Base-by-base conservation (phyloP, 2,888 invertebrate species). In the Suillia variegata region DNA sequence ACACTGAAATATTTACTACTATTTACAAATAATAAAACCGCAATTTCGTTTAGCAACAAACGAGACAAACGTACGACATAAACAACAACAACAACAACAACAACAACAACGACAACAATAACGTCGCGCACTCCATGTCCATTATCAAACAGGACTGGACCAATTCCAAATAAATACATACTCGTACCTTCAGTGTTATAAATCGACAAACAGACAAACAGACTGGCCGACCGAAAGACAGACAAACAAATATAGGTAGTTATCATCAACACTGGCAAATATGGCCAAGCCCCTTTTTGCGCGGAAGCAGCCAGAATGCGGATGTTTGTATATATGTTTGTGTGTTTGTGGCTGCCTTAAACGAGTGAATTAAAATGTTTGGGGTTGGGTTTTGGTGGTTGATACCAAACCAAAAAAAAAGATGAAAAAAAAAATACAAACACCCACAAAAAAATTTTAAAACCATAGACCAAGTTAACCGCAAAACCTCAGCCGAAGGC, bases 401-500 rank as follows among this genome's bases (percentile, higher is more conserved):
- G 24, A 18, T 17, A 3, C 45, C n/a, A 15, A 55, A 58, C 58
- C 58, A 47, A 34, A 59, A 56, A 48, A 56, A 58, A 51, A 17
- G n/a, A n/a, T n/a, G 48, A 34, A 53, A 56, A 59, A 22, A 56
- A 21, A 33, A 26, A 34, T 52, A 33, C 20, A 58, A 57, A 26
- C 48, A 56, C 56, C 50, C 48, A 60, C 52, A 52, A 57, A 57
- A 51, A 45, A 57, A n/a, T 22, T 21, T 34, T n/a, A 51, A 57
- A 56, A 62, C 65, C 65, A 70, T 70, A 64, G 67, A 66, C 64
- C 68, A 68, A 73, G 66, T 68, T 63, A 68, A 76, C 76, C 75
- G 66, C 76, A 76, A 71, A 78, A 70, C 74, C 70, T 76, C 72
- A 72, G 70, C 68, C 68, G 63, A 68, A 71, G 56, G 61, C 59